Percentiles rank a stretch among this genome's conserved stretches.
Conservation (phyloP, 2,797 vertebrate species). For the Adrianichthys oophorus region DNA sequence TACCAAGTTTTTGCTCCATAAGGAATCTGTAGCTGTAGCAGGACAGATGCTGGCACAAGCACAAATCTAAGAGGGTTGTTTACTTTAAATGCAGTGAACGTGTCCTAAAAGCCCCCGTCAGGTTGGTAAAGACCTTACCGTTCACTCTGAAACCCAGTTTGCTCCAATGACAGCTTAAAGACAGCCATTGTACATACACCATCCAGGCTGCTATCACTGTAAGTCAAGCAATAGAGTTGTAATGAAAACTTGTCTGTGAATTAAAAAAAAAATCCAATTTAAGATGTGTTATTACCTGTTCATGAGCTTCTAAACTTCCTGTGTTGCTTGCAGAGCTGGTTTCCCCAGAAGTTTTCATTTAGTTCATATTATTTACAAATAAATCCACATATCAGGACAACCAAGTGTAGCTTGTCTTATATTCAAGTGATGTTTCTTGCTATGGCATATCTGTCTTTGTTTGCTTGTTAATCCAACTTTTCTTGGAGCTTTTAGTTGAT, state of each 20-base stretch:
- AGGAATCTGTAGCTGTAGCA: constrained; percentile 38
- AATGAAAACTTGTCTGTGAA: constrained; percentile 35
- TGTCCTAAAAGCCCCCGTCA: constrained; percentile 9
- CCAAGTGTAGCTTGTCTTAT: constrained; percentile 38
- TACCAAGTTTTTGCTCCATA: constrained; percentile 39
- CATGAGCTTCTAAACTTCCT: constrained; percentile 29
- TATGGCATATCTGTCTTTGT: constrained; percentile 63
- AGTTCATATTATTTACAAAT: constrained; percentile 6
- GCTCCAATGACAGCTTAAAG: constrained; percentile 34
- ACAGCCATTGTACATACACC: constrained; percentile 57
- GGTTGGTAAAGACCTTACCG: constrained; percentile 21
- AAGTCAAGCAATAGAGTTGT: constrained; percentile 46
- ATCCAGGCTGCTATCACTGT: constrained; percentile 51
- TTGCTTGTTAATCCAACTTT: too few relatives aligned
- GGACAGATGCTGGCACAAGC: constrained; percentile 50
- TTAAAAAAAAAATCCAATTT: constrained; percentile 26
- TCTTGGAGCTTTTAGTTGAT: too few relatives aligned
- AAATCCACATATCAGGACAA: constrained; percentile 23
- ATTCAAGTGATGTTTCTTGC: constrained; percentile 38
- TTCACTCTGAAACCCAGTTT: constrained; percentile 21
- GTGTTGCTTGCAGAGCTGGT: constrained; percentile 45
- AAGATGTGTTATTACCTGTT: constrained; percentile 34
- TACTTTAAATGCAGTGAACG: constrained; percentile 16
- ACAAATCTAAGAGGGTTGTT: constrained; percentile 24
- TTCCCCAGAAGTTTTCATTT: constrained; percentile 21